These are phyloP conservation scores for Digitonthophagus gazella DNA, from an alignment of 2,888 invertebrate species.

Conservation along the genomic window DNA sequence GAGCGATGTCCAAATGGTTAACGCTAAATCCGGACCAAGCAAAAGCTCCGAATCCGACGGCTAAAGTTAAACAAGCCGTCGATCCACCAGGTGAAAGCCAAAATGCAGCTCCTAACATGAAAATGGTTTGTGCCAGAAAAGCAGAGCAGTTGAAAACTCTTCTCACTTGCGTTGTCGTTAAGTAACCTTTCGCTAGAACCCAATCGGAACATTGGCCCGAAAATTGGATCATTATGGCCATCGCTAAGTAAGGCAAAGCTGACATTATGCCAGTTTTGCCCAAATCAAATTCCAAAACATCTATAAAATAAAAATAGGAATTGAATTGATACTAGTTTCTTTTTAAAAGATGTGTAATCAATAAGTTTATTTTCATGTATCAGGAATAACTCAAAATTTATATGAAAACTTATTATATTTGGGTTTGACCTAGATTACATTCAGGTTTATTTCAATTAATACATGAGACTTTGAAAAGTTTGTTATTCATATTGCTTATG, in stretches of 20 bases:
- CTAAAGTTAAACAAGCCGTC: conserved; percentile 80
- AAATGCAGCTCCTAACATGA: conserved; percentile 82
- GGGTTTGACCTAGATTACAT: too few species aligned
- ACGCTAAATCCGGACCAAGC: conserved; percentile 88
- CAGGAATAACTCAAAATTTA: too few species aligned
- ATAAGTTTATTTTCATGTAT: too few species aligned
- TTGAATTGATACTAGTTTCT: neutral
- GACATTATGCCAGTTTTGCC: conserved; percentile 80
- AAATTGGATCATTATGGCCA: conserved; percentile 77
- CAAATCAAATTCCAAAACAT: conserved; percentile 69
- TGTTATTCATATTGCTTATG: too few species aligned
- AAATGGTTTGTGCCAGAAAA: conserved; percentile 76
- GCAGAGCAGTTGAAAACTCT: conserved; percentile 70
- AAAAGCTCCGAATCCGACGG: conserved; percentile 88
- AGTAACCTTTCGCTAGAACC: conserved; percentile 61
- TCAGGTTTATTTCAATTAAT: too few species aligned
- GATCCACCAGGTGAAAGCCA: conserved; percentile 65
- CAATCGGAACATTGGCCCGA: conserved; percentile 84
- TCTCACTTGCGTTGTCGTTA: conserved; percentile 73
- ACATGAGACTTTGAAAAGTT: too few species aligned
- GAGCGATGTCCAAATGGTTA: conserved; percentile 87
- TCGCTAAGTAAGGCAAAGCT: conserved; percentile 84
- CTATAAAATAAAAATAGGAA: conserved; percentile 50
- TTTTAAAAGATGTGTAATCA: too few species aligned
- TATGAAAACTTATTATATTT: too few species aligned